Conservation (phyloP, 35 echinoderm and acorn worm genomes). For the Anneissia japonica region DNA sequence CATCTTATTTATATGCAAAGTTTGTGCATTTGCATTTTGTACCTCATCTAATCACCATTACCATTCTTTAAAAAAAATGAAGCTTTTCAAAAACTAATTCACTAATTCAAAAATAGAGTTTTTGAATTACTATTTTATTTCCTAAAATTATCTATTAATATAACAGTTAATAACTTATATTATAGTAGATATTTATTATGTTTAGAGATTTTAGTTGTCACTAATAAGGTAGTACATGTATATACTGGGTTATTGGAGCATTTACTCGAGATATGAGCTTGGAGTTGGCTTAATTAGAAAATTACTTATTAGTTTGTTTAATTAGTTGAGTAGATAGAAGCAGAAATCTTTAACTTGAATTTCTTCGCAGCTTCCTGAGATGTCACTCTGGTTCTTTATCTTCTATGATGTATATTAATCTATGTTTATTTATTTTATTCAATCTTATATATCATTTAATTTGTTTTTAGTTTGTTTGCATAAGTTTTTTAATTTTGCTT, state of each 20-base stretch:
- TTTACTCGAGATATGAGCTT: neutral
- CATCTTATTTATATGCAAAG: neutral
- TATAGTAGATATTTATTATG: no score
- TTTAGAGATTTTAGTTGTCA: no score
- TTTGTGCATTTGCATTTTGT: neutral
- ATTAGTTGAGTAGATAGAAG: neutral
- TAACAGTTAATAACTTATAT: no score
- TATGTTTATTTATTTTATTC: no score
- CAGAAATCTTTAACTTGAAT: neutral
- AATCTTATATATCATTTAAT: no score
- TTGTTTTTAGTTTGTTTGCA: no score
- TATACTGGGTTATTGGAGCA: neutral
- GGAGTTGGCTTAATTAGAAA: neutral
- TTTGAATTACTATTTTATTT: neutral
- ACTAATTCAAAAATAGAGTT: neutral
- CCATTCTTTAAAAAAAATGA: neutral
- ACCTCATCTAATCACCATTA: neutral
- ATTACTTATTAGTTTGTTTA: neutral
- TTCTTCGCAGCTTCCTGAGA: neutral
- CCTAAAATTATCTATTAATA: neutral
- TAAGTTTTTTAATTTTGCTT: no score
- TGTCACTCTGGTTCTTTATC: neutral
- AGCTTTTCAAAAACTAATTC: neutral
- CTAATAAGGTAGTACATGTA: neutral
- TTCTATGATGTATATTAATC: no score